Base-by-base conservation (phyloP, 2,113 vertebrate genomes). In the Cinclus cinclus region DNA sequence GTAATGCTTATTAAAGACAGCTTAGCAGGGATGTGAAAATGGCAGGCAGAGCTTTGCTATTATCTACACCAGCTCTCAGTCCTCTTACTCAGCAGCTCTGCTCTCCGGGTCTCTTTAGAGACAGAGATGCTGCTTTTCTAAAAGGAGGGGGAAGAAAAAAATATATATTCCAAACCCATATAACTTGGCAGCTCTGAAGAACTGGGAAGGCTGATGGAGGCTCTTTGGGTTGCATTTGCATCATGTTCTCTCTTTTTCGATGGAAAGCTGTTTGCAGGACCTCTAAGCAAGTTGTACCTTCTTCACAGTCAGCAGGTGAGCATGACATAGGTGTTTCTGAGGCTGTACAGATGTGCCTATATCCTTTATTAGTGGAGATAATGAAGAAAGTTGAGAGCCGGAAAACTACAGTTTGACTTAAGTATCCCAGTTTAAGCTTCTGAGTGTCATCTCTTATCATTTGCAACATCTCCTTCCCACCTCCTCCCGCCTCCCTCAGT, bases 1-100 rank as follows among this genome's bases (percentile, higher is more conserved):
- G 95, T 96, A 80, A 96, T 96, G 94, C 94, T 96, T 95, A 96
- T 96, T 94, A 96, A 93, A 96, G 85, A 83, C 90, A 94, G 88
- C 93, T 96, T 96, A 97, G 92, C 79, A 84, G 73, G 79, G 79
- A 92, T 84, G 83, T 94, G 93, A 93, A 96, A 94, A 96, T 64
- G 83, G 94, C 92, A 96, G 93, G 94, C 94, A 90, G 67, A 90
- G 73, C 90, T 86, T 86, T 93, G 80, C 80, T 96, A 95, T 96
- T 97, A 92, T 96, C 90, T 84, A 7, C 80, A 86, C 64, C 44
- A 90, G 76, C 85, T 92, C 93, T n/a, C 88, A 93, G 69, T 60
- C 47, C 37, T 94, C 79, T 95, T 89, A 92, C 85, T 94, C 92
- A 64, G 82, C 73, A 79, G 88, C 87, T 94, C 87, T 87, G 65